Base-by-base conservation (phyloP, 2,113 vertebrate genomes). In the Pandion haliaetus region DNA sequence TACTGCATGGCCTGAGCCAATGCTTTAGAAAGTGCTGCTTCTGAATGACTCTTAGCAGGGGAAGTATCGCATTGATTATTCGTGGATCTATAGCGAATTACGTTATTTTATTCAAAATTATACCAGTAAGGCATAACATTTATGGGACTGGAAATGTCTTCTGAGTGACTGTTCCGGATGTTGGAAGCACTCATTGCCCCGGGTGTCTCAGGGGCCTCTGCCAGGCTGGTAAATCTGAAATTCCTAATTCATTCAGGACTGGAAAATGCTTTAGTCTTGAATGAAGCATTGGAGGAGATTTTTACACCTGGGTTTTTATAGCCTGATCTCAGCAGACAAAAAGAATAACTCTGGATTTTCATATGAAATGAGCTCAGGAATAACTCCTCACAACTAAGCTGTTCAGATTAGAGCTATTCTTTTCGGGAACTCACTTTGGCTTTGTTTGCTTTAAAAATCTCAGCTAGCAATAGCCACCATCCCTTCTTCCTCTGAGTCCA, bases 91-190 rank as follows among this genome's bases (percentile, higher is more conserved):
- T 91, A 93, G 84, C 1, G 6, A 70, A 80, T 82, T n/a, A 19
- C 66, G 40, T 83, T 85, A 88, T 85, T 97, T 95, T 94, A 90
- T 73, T 90, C 66, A 91, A 83, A 93, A 95, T 91, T 82, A 80
- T 34, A 91, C 47, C 78, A 86, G 58, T 58, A 38, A 96, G 82
- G 87, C 55, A 66, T 58, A 72, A 80, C 0, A 0, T 94, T 95
- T 95, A 95, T 93, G 78, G 74, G 93, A n/a, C 84, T 94, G 90
- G 93, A 97, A 91, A 95, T 90, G 70, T 85, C 94, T 94, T 70
- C 29, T 9, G 89, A 86, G 82, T 80, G 94, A 63, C 71, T 72
- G 78, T 61, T 95, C 94, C 49, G 81, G 93, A 96, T 95, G 83
- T 5, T 84, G 87, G 94, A 95, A 91, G 86, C 29, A 57, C 69